Evolutionary conservation across 2,888 invertebrate genomes (phyloP), one percentile per base, ranked within the genome.

Genomic region (Drosophila putrida): DNA sequence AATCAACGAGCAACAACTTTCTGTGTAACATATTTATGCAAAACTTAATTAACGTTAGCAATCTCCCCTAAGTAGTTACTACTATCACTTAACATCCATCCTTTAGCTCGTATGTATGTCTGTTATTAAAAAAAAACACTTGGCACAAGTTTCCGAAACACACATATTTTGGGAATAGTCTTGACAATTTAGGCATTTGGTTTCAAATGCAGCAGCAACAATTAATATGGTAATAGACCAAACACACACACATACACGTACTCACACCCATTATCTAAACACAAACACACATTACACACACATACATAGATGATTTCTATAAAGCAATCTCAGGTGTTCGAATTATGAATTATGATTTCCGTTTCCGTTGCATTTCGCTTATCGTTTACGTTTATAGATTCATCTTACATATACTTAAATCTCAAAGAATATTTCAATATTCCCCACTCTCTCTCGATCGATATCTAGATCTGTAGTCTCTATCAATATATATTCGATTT

Each of bases 11-110:
- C 55, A 55, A 44, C 51, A 65, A 47, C 64, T 67, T 67, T 82
- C 66, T 66, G 55, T 88, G 87, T 83, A 83, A 80, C 54, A 82
- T 82, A 88, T 83, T 88, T 83, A 88, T 80, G 61, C 53, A 59
- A 11, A 10, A 63, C 62, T 61, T 50, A 57, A 68, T 54, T 63
- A 63, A 47, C 51, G 36, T 49, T 61, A 71, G 66, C 59, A 33
- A 44, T 50, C 13, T 41, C 36, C 62, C 15, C 35, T 55, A 60
- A 64, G 54, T 72, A 71, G 55, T 50, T 46, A 55, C 35, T 51
- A 43, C 25, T 27, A 43, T 43, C 46, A 35, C 38, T 54, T 47
- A 43, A 10, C 20, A 43, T 43, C 33, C 43, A 25, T 55, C 28
- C 31, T 49, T 13, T 76, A 76, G 58, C 28, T 72, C 36, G 69